A percentile compares a stretch with the other conserved stretches of the same genome.
These are phyloP conservation scores for Laupala kohalensis DNA, from an alignment of 1,140 invertebrate species.

Conservation along the genomic window DNA sequence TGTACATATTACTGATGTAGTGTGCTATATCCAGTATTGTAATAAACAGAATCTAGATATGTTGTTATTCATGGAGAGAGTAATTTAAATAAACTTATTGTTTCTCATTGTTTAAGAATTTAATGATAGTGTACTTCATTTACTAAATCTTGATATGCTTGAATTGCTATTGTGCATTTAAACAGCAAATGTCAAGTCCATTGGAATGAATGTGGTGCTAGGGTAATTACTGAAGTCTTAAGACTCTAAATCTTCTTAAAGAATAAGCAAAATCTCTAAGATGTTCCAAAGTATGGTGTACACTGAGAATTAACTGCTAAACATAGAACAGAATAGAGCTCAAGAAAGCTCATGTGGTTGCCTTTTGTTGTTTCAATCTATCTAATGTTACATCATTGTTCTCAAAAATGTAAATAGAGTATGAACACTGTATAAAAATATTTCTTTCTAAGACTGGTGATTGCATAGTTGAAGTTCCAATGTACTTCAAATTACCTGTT, in stretches of 20 bases:
- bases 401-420: slow-evolving; percentile 9
- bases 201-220: slow-evolving; percentile 9
- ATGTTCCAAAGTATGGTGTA: neutral
- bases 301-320: neutral
- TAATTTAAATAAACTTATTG: slow-evolving; percentile 5
- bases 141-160: neutral
- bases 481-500: slow-evolving; percentile 4
- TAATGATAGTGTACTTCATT: slow-evolving; percentile 4
- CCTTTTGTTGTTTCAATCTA: slow-evolving; percentile 12
- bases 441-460: slow-evolving; percentile 6
- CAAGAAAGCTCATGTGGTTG: slow-evolving; percentile 8
- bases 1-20: neutral
- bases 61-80: neutral
- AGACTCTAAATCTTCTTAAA: slow-evolving; percentile 9
- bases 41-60: slow-evolving; percentile 4
- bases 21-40: slow-evolving; percentile 4
- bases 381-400: slow-evolving; percentile 2
- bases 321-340: neutral
- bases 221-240: slow-evolving; percentile 2
- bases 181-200: neutral
- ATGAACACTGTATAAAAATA: neutral
- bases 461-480: neutral
- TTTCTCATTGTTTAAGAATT: slow-evolving; percentile 1
- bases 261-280: slow-evolving; percentile 5
- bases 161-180: slow-evolving; percentile 4